A percentile compares a stretch with the other conserved stretches of the same genome.
Evolutionary conservation across 1,140 invertebrate genomes (phyloP).

Genomic region (Scaptomyza montana): DNA sequence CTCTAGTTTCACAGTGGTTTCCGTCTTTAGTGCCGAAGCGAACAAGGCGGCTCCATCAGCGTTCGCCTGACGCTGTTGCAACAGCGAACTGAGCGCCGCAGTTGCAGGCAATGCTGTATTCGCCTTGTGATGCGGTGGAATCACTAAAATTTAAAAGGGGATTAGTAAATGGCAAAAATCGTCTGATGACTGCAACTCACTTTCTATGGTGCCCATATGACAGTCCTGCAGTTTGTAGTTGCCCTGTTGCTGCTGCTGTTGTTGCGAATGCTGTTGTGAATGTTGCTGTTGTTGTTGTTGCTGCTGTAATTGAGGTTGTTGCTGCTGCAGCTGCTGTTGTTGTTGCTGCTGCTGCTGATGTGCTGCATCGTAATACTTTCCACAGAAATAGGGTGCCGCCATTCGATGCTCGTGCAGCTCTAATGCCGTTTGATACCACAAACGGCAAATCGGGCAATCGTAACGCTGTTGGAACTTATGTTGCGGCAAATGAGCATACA

Average conservation of each 20-base stretch:
- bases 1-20: slow-evolving; percentile 66
- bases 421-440: slow-evolving; percentile 74
- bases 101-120: slow-evolving; percentile 53
- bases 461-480: slow-evolving; percentile 75
- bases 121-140: slow-evolving; percentile 42
- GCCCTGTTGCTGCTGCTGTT: slow-evolving; percentile 37
- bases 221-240: slow-evolving; percentile 78
- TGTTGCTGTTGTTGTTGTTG: slow-evolving; percentile 24
- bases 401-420: slow-evolving; percentile 76
- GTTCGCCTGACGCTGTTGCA: slow-evolving; percentile 74
- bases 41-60: slow-evolving; percentile 59
- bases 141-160: slow-evolving; percentile 31
- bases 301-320: slow-evolving; percentile 11
- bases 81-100: slow-evolving; percentile 59
- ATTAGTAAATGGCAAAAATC: background rate
- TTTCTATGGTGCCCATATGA: slow-evolving; percentile 74
- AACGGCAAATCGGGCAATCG: slow-evolving; percentile 75
- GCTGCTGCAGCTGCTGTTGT: slow-evolving; percentile 39
- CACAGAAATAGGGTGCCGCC: slow-evolving; percentile 74
- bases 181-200: slow-evolving; percentile 39
- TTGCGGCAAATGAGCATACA: slow-evolving; percentile 71
- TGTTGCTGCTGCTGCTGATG: slow-evolving; percentile 39
- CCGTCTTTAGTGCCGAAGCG: slow-evolving; percentile 52
- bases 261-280: slow-evolving; percentile 12
- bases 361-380: slow-evolving; percentile 65